Evolutionary conservation across 2,797 vertebrate genomes (phyloP).

Genomic region (Erethizon dorsatum): DNA sequence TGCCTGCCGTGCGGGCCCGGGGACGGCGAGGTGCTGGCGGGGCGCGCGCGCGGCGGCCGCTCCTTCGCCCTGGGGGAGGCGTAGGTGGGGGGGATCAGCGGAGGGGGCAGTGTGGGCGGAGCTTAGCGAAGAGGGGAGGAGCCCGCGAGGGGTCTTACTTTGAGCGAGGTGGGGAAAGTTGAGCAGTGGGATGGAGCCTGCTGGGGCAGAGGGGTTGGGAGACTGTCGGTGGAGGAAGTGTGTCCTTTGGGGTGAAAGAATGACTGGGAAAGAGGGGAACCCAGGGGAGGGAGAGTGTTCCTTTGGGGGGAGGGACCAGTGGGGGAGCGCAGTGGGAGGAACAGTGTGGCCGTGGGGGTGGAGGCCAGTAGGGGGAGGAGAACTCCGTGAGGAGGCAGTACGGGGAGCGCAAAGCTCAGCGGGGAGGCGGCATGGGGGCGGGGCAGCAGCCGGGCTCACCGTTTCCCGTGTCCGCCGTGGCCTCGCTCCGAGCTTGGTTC

Average conservation of each 20-base stretch:
- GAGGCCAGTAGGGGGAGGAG: too few species aligned
- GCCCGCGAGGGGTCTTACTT: too few species aligned
- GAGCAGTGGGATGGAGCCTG: neutral
- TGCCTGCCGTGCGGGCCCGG: constrained; percentile 92
- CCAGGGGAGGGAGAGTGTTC: neutral
- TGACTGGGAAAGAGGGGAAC: neutral
- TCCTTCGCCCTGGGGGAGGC: constrained; percentile 91
- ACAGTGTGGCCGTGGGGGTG: too few species aligned
- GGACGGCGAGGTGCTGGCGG: constrained; percentile 91
- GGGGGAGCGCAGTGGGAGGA: neutral
- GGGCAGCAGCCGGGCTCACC: constrained; percentile 89
- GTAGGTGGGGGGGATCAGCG: neutral
- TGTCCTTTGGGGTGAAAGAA: neutral
- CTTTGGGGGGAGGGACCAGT: neutral
- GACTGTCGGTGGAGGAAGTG: neutral
- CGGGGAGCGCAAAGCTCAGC: neutral
- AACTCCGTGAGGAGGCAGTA: neutral
- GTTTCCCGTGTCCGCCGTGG: constrained; percentile 92
- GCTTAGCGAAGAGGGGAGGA: neutral
- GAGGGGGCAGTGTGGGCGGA: neutral
- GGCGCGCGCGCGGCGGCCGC: constrained; percentile 90
- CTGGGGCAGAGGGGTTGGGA: neutral
- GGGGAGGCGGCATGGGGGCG: too few species aligned
- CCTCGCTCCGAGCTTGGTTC: constrained; percentile 89
- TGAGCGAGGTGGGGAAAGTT: fast-evolving